Evolutionary conservation across 2,888 invertebrate genomes (phyloP).

Genomic region (Luperina nickerlii): DNA sequence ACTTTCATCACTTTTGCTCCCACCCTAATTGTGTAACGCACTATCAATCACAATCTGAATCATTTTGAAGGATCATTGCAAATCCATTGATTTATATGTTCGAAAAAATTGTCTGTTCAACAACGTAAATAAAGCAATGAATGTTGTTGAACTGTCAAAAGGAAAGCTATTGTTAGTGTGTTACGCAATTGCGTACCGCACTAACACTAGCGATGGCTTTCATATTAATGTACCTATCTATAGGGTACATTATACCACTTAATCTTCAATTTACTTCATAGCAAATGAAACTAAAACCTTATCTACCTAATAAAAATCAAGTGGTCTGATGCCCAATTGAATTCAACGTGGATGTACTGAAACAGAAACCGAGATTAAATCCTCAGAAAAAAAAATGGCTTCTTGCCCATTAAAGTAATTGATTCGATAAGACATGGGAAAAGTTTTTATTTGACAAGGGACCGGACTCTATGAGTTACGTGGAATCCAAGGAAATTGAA

Average conservation of each 20-base stretch:
- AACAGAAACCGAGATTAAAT: slow-evolving; percentile 71
- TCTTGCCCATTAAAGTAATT: slow-evolving; percentile 85
- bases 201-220: too few relatives aligned
- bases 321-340: slow-evolving; percentile 59
- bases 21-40: too few relatives aligned
- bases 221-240: neutral
- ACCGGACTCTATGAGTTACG: slow-evolving; percentile 83
- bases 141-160: neutral
- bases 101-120: neutral
- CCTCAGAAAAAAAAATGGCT: slow-evolving; percentile 77
- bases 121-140: neutral
- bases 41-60: neutral
- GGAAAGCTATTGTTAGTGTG: neutral
- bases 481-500: slow-evolving; percentile 81
- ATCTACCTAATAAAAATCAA: slow-evolving; percentile 49
- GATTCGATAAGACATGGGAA: slow-evolving; percentile 87
- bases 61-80: neutral
- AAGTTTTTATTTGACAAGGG: slow-evolving; percentile 89
- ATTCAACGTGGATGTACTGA: slow-evolving; percentile 62
- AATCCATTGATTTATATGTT: neutral
- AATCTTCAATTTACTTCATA: slow-evolving; percentile 32
- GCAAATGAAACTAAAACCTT: slow-evolving; percentile 38
- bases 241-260: slow-evolving; percentile 19
- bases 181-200: neutral
- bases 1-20: neutral